Conservation (phyloP, 2,113 vertebrate species). For the Engystomops pustulosus region DNA sequence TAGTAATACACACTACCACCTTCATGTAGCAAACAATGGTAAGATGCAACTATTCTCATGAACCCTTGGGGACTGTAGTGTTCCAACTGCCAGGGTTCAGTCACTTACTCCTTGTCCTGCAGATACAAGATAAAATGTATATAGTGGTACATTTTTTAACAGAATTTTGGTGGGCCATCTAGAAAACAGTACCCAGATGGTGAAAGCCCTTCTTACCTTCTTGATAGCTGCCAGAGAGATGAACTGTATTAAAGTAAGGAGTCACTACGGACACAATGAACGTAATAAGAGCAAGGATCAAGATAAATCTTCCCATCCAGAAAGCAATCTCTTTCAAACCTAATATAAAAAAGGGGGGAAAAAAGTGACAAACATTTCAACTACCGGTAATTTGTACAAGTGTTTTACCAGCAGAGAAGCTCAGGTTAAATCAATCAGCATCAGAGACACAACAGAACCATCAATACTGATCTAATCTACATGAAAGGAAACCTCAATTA, state of each 20-base stretch:
- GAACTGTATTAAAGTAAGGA: slow-evolving; percentile 27
- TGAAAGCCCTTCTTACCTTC: slow-evolving; percentile 31
- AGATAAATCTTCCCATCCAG: slow-evolving; percentile 37
- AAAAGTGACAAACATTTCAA: neutral
- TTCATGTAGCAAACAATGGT: no score
- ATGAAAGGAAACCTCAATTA: slow-evolving; percentile 1
- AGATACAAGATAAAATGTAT: no score
- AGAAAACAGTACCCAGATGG: no score
- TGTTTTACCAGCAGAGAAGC: neutral
- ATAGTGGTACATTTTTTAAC: no score
- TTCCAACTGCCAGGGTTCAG: no score
- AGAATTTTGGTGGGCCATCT: no score
- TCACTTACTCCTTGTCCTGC: no score
- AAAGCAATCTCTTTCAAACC: slow-evolving; percentile 37
- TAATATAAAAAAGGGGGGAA: neutral
- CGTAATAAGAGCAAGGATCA: slow-evolving; percentile 38
- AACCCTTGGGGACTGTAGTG: no score
- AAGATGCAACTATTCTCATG: no score
- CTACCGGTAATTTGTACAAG: neutral
- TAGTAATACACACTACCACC: no score
- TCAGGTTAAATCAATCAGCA: neutral
- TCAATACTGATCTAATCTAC: slow-evolving; percentile 20
- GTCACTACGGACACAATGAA: slow-evolving; percentile 20
- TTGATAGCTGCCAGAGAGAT: neutral
- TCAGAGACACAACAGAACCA: neutral